Evolutionary conservation across 2,113 vertebrate genomes (phyloP), one percentile per base, ranked within the genome.

Genomic region (Macroglossus sobrinus): DNA sequence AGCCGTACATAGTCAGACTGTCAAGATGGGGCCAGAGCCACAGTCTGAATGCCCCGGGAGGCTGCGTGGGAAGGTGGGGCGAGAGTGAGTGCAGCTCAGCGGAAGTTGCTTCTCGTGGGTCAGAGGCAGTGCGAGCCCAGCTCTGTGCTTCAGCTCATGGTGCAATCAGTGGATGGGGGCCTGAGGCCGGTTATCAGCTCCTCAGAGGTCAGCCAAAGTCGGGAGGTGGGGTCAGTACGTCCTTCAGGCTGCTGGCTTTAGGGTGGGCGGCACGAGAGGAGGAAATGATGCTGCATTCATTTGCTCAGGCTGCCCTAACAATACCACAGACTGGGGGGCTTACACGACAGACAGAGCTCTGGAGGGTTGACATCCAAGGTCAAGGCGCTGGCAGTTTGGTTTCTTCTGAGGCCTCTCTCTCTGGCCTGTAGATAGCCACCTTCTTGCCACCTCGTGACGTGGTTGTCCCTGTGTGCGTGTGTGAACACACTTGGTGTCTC

Each of bases 61-160:
- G 10, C 26, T 0, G 12, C 4, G 3, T 4, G 43, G 19, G 33
- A 66, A 28, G 3, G 38, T 7, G 13, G 10, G 18, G 1, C 22
- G 6, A 5, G 38, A 18, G 3, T 11, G 0, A 1, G 1, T 0
- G 4, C 35, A 26, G 5, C 21, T n/a, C 59, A 0, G 7, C 22
- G 43, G 53, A 21, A 7, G 28, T 1, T 4, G 38, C 33, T 30
- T 68, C n/a, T 35, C 59, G 1, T 4, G n/a, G 72, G 11, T 12
- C 30, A 0, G 33, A 45, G 22, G 35, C 21, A 1, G 59, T 3
- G 4, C 1, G 4, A 5, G 63, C 2, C 22, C 2, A 11, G 22
- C 55, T 45, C 66, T 24, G 33, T 6, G 12, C 40, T 72, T 40
- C n/a, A 3, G 33, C 13, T 68, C 2, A 0, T 0, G 53, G 14